Conservation (phyloP, 2,888 invertebrate species). For the Drosophila mettleri region DNA sequence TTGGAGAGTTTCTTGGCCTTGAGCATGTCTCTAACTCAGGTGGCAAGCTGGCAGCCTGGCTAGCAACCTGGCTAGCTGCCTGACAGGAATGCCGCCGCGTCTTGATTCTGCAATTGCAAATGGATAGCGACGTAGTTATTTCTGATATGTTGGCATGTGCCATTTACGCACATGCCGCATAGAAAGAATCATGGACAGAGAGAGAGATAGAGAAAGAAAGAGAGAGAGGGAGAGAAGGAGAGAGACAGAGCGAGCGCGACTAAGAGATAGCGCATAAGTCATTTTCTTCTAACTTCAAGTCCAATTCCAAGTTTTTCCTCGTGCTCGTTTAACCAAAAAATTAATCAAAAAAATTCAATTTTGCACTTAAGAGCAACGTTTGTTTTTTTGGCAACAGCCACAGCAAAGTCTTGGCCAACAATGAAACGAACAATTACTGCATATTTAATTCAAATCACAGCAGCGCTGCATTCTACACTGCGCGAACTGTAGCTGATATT, state of each 20-base stretch:
- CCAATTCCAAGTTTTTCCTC: constrained; percentile 2
- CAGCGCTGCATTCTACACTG: constrained; percentile 33
- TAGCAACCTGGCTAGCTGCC: background rate
- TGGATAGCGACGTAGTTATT: constrained; percentile 19
- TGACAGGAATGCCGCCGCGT: constrained; percentile 25
- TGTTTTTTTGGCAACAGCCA: constrained; percentile 51
- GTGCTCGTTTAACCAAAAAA: constrained; percentile 17
- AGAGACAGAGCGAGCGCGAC: background rate
- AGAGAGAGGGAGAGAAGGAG: background rate
- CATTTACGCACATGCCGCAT: constrained; percentile 17
- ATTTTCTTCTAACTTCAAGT: constrained; percentile 3
- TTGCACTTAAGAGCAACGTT: constrained; percentile 64
- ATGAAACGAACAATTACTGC: constrained; percentile 72
- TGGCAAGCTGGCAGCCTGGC: background rate
- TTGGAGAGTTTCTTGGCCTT: constrained; percentile 49
- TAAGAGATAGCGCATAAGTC: no score
- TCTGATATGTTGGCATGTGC: constrained; percentile 46
- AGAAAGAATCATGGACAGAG: background rate
- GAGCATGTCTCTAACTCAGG: constrained; percentile 35
- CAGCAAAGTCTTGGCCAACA: constrained; percentile 70
- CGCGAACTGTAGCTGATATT: background rate
- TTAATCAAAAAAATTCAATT: constrained; percentile 71
- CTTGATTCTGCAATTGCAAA: constrained; percentile 35
- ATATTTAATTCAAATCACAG: constrained; percentile 58
- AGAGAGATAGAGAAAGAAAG: background rate